These are phyloP conservation scores for Harpegnathos saltator DNA, from an alignment of 1,140 invertebrate genomes.

Conservation along the genomic window DNA sequence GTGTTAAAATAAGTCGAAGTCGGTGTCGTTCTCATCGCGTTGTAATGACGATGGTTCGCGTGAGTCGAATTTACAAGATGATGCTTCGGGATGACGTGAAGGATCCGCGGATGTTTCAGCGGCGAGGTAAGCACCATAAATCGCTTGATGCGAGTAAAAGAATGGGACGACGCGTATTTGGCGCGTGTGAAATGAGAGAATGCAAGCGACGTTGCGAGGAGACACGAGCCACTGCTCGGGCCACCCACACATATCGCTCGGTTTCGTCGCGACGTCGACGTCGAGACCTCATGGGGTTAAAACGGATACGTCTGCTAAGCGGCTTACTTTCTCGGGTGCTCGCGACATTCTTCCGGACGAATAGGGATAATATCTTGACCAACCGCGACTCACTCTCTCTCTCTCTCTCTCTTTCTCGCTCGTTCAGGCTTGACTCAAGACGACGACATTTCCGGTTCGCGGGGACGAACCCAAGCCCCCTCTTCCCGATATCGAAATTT, in stretches of 20 bases:
- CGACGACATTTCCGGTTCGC: slow-evolving; percentile 23
- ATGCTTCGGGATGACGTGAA: background rate
- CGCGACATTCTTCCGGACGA: slow-evolving; percentile 55
- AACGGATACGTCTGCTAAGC: slow-evolving; percentile 69
- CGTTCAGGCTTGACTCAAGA: slow-evolving; percentile 39
- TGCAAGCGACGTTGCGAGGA: no score
- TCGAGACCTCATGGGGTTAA: slow-evolving; percentile 55
- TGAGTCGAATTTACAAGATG: background rate
- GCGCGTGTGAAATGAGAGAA: slow-evolving; percentile 25
- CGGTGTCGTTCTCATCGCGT: no score
- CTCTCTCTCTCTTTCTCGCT: slow-evolving; percentile 37
- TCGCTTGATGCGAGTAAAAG: no score
- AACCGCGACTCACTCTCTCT: slow-evolving; percentile 19
- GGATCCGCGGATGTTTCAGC: background rate
- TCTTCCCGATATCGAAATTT: background rate
- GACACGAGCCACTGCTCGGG: no score
- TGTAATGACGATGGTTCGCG: background rate
- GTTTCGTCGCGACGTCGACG: background rate
- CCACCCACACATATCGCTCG: slow-evolving; percentile 60
- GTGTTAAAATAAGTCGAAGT: no score
- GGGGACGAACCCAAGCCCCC: no score
- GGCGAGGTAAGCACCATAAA: background rate
- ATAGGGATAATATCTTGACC: slow-evolving; percentile 58
- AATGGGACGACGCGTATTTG: background rate
- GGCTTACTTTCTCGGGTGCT: slow-evolving; percentile 62